Evolutionary conservation across 2,113 vertebrate species (phyloP), one percentile per base, ranked within the genome.

Genomic region (Megaleporinus macrocephalus): DNA sequence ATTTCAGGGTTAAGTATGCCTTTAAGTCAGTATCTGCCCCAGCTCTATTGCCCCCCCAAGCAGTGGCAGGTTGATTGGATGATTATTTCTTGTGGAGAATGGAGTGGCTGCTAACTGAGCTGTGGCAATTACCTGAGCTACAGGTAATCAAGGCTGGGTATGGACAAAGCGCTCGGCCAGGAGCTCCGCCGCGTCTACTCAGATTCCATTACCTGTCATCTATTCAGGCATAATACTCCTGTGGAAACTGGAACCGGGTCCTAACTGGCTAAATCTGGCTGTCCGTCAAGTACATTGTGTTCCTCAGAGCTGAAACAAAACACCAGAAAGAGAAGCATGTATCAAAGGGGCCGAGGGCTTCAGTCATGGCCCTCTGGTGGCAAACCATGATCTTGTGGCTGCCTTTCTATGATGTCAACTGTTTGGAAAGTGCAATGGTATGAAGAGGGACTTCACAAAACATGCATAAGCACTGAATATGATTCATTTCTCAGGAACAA

Each of bases 221-320:
- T 96, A 76, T 95, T 97, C 96, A 95, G 95, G 73, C 93, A 95
- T 94, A 96, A 96, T 96, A 95, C 95, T 95, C 95, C 95, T 93
- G 94, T 89, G 90, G 96, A 95, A 97, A 97, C 97, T 94, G 90
- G 95, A 97, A 96, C 94, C 95, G 94, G 93, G 88, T 89, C 91
- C 93, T 93, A 93, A 93, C 81, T 47, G 92, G 94, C 95, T 93
- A 93, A 95, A 95, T 95, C 95, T 95, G 95, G 93, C 94, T 88
- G 91, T 91, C 94, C 94, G 93, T 96, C 96, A 95, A 95, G 93
- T 93, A 95, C 95, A 94, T 94, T 95, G 94, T 95, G 93, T 95
- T 96, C 88, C 95, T 93, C 89, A 85, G 88, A 89, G 92, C 90
- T 90, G 94, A 93, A 93, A 92, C 92, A 93, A 92, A 91, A 94